phyloP scores from a whole-genome alignment of 2,797 vertebrate species.

The Fundulus diaphanus region DNA sequence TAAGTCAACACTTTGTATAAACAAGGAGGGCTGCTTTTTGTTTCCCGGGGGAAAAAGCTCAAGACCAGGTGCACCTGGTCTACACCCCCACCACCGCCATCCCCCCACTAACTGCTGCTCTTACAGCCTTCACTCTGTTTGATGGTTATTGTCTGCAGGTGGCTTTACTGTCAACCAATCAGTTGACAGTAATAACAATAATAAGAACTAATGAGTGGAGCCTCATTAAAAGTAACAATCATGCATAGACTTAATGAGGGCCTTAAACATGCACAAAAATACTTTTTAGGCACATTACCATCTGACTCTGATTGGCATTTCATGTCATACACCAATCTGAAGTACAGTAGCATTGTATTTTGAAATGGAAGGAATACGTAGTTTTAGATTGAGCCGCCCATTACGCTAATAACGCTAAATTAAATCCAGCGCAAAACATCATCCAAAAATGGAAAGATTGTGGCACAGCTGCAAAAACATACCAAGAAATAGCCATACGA shows the following conservation, averaged over 20 bases:
- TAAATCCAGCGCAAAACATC: background rate
- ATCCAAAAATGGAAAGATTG: background rate
- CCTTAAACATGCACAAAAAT: background rate
- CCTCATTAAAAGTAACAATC: background rate
- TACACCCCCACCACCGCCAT: conserved; percentile 5
- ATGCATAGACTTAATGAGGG: background rate
- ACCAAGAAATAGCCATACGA: background rate
- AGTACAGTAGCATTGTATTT: background rate
- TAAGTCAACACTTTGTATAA: conserved; percentile 43
- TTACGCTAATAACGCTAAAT: background rate
- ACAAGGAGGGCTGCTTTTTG: conserved; percentile 67
- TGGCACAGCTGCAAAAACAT: background rate
- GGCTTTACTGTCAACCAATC: conserved; percentile 31
- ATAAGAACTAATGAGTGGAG: background rate
- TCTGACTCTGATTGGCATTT: background rate
- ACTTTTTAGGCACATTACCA: background rate
- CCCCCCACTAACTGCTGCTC: conserved; percentile 7
- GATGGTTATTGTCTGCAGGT: conserved; percentile 55
- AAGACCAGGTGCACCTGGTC: conserved; percentile 70
- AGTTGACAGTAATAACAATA: background rate
- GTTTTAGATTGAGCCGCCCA: background rate
- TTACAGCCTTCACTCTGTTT: conserved; percentile 67
- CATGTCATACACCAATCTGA: background rate
- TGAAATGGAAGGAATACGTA: background rate
- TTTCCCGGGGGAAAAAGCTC: conserved; percentile 64